Evolutionary conservation across 2,113 vertebrate genomes (phyloP).

Genomic region (Neomonachus schauinslandi): DNA sequence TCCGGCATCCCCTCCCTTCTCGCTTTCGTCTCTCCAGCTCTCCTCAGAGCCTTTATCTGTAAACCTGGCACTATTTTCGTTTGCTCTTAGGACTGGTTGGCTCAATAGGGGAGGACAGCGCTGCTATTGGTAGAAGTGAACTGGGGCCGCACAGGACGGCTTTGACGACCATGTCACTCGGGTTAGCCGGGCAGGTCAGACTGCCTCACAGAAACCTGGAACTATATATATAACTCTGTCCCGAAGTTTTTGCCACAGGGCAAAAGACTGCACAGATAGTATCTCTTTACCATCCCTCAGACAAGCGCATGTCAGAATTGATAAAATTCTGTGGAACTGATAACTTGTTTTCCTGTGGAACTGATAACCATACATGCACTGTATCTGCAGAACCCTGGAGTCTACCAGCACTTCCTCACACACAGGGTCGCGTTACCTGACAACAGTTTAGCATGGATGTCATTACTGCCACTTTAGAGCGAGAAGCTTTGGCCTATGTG

Average conservation of each 20-base stretch:
- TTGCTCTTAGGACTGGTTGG: not conserved
- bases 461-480: not conserved
- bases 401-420: not conserved
- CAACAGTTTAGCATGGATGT: accelerated
- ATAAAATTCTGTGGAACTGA: too few relatives aligned
- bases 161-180: not conserved
- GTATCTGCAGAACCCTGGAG: accelerated
- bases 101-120: not conserved
- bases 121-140: not conserved
- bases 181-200: not conserved
- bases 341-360: not conserved
- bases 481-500: not conserved
- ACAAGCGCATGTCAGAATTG: not conserved
- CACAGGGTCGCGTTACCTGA: accelerated
- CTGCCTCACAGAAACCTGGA: not conserved
- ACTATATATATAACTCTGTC: not conserved
- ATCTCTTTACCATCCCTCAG: not conserved
- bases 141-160: not conserved
- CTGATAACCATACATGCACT: not conserved
- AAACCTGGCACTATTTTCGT: not conserved
- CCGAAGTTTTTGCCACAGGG: not conserved
- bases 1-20: too few relatives aligned
- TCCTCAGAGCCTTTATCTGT: not conserved
- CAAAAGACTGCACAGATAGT: not conserved
- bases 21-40: accelerated